Evolutionary conservation across 2,888 invertebrate species (phyloP).

Genomic region (Volucella zonaria): DNA sequence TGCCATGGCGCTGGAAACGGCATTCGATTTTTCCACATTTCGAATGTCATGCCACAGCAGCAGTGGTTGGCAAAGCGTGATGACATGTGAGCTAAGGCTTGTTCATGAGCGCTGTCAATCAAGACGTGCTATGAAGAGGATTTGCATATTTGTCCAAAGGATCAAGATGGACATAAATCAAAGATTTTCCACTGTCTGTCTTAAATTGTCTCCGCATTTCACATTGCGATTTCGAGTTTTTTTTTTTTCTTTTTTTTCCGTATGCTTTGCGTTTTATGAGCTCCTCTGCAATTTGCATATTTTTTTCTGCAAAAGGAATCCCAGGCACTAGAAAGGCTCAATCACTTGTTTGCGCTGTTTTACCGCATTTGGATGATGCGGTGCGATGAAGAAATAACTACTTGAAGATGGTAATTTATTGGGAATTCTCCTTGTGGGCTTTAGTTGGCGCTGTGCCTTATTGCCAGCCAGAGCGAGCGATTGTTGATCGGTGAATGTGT

Average conservation of each 20-base stretch:
- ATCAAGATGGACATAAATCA: conserved; percentile 70
- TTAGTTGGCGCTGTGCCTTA: conserved; percentile 52
- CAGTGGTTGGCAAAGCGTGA: conserved; percentile 13
- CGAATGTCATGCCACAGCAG: conserved; percentile 39
- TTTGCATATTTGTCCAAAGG: conserved; percentile 72
- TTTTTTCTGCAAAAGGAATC: conserved; percentile 58
- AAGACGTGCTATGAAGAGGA: conserved; percentile 42
- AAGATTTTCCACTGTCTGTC: conserved; percentile 33
- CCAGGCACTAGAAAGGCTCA: conserved; percentile 1
- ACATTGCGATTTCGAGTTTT: conserved; percentile 3
- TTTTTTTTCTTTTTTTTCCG: background rate
- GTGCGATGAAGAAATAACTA: conserved; percentile 68
- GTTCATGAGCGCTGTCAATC: conserved; percentile 59
- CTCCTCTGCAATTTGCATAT: conserved; percentile 63
- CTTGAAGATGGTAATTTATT: conserved; percentile 68
- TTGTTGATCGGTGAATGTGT: conserved; percentile 39
- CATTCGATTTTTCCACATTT: conserved; percentile 39
- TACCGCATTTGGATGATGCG: conserved; percentile 58
- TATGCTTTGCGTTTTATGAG: conserved; percentile 6
- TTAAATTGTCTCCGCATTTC: conserved; percentile 23
- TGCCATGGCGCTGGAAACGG: conserved; percentile 46
- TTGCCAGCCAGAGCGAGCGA: conserved; percentile 39
- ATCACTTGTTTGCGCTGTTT: conserved; percentile 64
- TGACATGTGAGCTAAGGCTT: conserved; percentile 39
- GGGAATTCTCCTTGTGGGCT: conserved; percentile 49